Evolutionary conservation across 2,113 vertebrate species (phyloP).

Genomic region (Canis aureus): DNA sequence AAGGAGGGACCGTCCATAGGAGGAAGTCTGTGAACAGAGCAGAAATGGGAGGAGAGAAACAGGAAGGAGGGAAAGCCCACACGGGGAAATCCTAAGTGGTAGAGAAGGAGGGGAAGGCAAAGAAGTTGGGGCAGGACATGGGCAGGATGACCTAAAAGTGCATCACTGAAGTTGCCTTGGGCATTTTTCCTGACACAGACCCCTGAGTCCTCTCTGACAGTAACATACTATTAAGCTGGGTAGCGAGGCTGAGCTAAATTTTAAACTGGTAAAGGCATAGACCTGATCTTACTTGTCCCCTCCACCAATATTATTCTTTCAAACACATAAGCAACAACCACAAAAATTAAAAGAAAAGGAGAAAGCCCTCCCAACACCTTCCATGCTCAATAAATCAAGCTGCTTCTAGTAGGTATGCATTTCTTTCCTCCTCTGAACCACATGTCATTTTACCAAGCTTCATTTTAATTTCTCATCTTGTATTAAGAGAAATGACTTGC

Average conservation of each 20-base stretch:
- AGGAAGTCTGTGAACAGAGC: background rate
- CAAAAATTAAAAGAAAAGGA: conserved; percentile 6
- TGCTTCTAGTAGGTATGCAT: background rate
- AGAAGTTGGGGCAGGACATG: background rate
- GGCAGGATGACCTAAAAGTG: fast-evolving
- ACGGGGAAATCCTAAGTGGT: no score
- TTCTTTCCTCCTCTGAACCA: background rate
- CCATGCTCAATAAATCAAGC: background rate
- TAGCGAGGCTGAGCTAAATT: background rate
- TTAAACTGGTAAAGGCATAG: background rate
- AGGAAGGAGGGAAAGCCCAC: background rate
- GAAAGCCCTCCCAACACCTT: background rate
- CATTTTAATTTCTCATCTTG: conserved; percentile 63
- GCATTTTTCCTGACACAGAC: background rate
- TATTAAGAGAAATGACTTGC: conserved; percentile 62
- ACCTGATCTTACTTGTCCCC: background rate
- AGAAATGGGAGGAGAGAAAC: background rate
- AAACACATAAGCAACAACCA: background rate
- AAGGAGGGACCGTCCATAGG: background rate
- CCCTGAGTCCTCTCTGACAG: background rate
- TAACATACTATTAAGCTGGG: no score
- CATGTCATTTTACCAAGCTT: conserved; percentile 11
- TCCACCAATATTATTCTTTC: background rate
- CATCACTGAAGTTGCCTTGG: background rate
- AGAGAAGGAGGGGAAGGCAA: background rate